Evolutionary conservation across 2,888 invertebrate species (phyloP).

Genomic region (Formica aserva): DNA sequence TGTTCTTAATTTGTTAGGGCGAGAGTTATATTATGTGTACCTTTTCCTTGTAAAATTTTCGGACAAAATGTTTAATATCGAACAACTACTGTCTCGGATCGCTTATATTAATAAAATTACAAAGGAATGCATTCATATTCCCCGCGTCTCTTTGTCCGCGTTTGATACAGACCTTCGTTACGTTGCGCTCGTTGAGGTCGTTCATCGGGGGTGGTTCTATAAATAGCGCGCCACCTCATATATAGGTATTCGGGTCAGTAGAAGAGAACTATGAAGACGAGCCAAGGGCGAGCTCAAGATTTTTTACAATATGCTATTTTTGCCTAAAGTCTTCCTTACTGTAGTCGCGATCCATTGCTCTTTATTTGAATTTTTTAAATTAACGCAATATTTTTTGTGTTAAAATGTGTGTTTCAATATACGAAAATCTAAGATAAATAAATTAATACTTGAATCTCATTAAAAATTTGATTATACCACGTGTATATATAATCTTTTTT

Average conservation of each 20-base stretch:
- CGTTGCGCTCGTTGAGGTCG: slow-evolving; percentile 71
- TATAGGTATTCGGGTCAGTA: slow-evolving; percentile 82
- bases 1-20: background rate
- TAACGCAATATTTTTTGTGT: background rate
- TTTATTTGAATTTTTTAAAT: background rate
- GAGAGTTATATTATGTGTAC: background rate
- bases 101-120: slow-evolving; percentile 2
- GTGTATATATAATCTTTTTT: background rate
- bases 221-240: slow-evolving; percentile 77
- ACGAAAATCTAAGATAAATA: background rate
- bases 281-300: slow-evolving; percentile 77
- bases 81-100: background rate
- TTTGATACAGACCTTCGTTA: slow-evolving; percentile 62
- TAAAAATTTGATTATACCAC: background rate
- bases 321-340: background rate
- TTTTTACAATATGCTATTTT: slow-evolving; percentile 59
- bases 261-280: slow-evolving; percentile 71
- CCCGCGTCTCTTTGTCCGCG: slow-evolving; percentile 41
- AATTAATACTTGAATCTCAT: background rate
- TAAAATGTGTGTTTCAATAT: background rate
- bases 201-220: slow-evolving; percentile 80
- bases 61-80: background rate
- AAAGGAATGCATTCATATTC: background rate
- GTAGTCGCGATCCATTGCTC: background rate
- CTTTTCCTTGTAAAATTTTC: background rate